phyloP scores from a whole-genome alignment of 2,888 invertebrate genomes.

The Erebia aethiops region DNA sequence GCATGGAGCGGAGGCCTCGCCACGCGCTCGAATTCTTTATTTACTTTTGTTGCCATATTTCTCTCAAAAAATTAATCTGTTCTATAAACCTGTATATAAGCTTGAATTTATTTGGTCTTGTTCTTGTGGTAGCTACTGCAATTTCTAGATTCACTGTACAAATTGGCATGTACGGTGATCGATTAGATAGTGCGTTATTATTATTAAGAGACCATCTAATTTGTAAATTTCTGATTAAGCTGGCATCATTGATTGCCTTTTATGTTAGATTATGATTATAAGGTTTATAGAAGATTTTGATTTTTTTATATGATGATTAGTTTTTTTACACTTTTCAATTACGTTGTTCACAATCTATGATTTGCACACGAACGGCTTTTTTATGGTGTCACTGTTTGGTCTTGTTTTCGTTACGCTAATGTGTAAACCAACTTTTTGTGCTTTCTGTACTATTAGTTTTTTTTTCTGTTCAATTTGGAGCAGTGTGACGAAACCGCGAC shows the following conservation, averaged over 20 bases:
- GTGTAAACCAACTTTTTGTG: conserved; percentile 19
- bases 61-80: neutral
- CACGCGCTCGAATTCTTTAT: conserved; percentile 28
- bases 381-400: conserved; percentile 51
- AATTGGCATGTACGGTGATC: no score
- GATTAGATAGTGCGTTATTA: no score
- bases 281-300: conserved; percentile 3
- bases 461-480: conserved; percentile 22
- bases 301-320: conserved; percentile 7
- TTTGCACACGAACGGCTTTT: conserved; percentile 75
- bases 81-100: neutral
- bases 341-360: conserved; percentile 72
- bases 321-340: conserved; percentile 50
- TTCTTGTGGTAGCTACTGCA: no score
- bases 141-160: no score
- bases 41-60: neutral
- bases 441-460: conserved; percentile 13
- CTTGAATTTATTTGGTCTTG: no score
- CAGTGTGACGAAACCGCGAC: conserved; percentile 38
- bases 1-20: conserved; percentile 44
- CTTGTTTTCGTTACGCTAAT: conserved; percentile 39
- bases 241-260: no score
- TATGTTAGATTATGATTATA: neutral
- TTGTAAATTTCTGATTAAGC: no score
- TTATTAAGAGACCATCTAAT: no score